Percentiles rank a stretch among this genome's conserved stretches.
phyloP scores from a whole-genome alignment of 2,888 invertebrate genomes.

The Rhingia campestris region DNA sequence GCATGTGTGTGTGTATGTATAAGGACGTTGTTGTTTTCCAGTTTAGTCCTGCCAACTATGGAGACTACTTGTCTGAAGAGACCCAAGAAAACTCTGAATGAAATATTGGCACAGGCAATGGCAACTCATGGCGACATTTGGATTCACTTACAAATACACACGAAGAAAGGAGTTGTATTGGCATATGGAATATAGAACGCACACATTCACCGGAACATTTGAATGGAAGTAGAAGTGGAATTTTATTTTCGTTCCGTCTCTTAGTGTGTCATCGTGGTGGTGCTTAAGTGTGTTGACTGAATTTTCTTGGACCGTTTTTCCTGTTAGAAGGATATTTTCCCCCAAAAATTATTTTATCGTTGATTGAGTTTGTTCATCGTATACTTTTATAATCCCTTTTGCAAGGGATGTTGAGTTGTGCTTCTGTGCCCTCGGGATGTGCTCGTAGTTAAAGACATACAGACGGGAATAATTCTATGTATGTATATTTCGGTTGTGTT shows the following conservation, averaged over 20 bases:
- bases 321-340: neutral
- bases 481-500: too few relatives aligned
- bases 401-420: neutral
- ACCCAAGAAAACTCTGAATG: conserved; percentile 59
- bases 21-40: conserved; percentile 29
- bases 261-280: neutral
- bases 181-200: neutral
- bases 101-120: conserved; percentile 62
- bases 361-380: conserved; percentile 42
- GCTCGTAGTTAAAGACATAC: neutral
- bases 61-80: conserved; percentile 65
- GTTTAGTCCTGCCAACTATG: conserved; percentile 42
- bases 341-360: conserved; percentile 37
- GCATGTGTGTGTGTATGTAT: conserved; percentile 33
- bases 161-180: neutral
- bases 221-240: neutral
- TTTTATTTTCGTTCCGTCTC: conserved; percentile 7
- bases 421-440: conserved; percentile 13
- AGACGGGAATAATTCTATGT: too few relatives aligned
- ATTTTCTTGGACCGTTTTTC: conserved; percentile 27
- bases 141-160: neutral
- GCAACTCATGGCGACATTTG: conserved; percentile 53
- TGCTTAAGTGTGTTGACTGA: conserved; percentile 30
- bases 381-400: neutral
- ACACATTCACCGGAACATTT: conserved; percentile 17